These are phyloP conservation scores for Caerostris darwini DNA, from an alignment of 1,140 invertebrate species.

Conservation along the genomic window DNA sequence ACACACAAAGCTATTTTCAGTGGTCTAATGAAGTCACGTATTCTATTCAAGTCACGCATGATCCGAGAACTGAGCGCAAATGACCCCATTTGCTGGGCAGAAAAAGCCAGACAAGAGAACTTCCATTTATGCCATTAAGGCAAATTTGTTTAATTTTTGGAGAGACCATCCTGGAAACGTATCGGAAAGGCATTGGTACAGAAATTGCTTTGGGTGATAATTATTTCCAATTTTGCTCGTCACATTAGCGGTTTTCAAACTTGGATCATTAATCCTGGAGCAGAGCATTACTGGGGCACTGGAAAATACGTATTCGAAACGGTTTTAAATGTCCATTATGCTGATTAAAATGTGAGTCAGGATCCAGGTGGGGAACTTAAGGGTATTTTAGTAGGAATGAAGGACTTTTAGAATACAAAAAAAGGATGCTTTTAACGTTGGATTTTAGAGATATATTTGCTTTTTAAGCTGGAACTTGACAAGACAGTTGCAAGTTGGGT, in stretches of 20 bases:
- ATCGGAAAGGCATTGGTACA: background rate
- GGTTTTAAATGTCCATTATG: background rate
- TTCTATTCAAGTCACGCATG: background rate
- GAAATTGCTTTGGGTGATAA: conserved; percentile 7
- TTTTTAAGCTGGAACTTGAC: too few relatives aligned
- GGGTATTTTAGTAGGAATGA: background rate
- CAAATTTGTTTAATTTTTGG: background rate
- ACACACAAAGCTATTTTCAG: background rate
- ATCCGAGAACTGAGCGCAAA: background rate
- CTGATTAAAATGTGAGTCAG: conserved; percentile 10
- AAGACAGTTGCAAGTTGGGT: too few relatives aligned
- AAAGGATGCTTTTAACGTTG: background rate
- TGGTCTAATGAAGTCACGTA: background rate
- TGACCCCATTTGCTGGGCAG: background rate
- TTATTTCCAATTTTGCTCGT: background rate
- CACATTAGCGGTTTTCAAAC: conserved; percentile 1
- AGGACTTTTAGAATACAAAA: background rate
- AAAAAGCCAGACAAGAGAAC: background rate
- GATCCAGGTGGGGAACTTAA: background rate
- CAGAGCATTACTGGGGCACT: background rate
- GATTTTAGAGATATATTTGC: background rate
- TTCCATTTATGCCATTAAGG: background rate
- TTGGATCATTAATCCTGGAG: background rate
- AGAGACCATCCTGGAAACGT: background rate
- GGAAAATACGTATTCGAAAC: background rate